phyloP scores from a whole-genome alignment of 2,888 invertebrate genomes.

The Harmothoe impar region DNA sequence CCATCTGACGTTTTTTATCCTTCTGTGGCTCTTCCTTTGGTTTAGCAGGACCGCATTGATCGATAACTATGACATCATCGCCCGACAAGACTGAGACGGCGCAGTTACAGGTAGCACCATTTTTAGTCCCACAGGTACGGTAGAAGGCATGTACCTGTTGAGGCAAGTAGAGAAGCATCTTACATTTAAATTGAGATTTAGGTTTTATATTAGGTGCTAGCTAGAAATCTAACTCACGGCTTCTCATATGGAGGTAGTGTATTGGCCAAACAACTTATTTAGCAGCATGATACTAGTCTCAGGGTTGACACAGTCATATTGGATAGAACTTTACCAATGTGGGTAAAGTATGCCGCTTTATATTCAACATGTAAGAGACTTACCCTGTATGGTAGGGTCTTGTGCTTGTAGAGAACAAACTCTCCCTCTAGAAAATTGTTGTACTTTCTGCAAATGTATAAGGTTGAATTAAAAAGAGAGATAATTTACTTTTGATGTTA shows the following conservation, averaged over 20 bases:
- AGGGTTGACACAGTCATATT: too few relatives aligned
- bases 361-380: neutral
- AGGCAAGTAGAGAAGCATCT: neutral
- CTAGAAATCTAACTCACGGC: too few relatives aligned
- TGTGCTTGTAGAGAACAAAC: conserved; percentile 56
- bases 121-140: conserved; percentile 65
- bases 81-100: conserved; percentile 71
- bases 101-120: conserved; percentile 71
- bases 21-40: neutral
- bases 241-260: too few relatives aligned
- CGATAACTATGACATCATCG: conserved; percentile 72
- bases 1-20: neutral
- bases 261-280: too few relatives aligned
- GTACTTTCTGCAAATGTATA: conserved; percentile 31
- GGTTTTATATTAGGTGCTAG: too few relatives aligned
- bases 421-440: conserved; percentile 59
- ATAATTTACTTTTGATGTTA: neutral
- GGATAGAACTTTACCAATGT: too few relatives aligned
- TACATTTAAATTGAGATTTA: too few relatives aligned
- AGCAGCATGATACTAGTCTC: too few relatives aligned
- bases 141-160: conserved; percentile 72
- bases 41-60: conserved; percentile 64
- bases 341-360: too few relatives aligned
- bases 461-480: neutral
- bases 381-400: conserved; percentile 42